Conservation (phyloP, 2,113 vertebrate genomes). For the Anguilla japonica region DNA sequence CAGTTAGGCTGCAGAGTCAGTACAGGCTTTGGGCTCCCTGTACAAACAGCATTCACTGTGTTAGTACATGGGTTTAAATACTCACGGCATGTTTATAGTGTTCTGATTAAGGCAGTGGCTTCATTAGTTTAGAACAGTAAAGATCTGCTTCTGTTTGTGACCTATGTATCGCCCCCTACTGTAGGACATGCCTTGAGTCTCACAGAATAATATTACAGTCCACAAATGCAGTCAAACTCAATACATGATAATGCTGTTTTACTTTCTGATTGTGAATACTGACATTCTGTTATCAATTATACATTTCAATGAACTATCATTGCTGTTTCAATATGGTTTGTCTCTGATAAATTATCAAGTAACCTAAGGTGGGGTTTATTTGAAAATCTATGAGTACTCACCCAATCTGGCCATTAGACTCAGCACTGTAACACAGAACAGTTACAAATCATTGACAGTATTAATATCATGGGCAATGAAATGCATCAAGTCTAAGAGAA, state of each 20-base stretch:
- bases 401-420: background rate
- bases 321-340: too few species aligned
- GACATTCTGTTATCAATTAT: background rate
- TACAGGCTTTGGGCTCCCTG: constrained; percentile 9
- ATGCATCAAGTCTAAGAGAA: too few species aligned
- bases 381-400: background rate
- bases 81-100: background rate
- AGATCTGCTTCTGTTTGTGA: too few species aligned
- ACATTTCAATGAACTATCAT: background rate
- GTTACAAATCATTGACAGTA: background rate
- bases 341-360: background rate
- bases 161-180: too few species aligned
- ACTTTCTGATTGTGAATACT: background rate
- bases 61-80: background rate
- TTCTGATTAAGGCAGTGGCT: too few species aligned
- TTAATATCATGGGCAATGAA: too few species aligned
- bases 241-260: background rate
- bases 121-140: too few species aligned
- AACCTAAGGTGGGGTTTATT: background rate
- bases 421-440: background rate
- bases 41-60: background rate
- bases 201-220: too few species aligned
- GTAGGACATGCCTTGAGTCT: too few species aligned
- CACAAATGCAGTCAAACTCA: too few species aligned
- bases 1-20: constrained; percentile 25